Conservation (phyloP, 2,113 vertebrate genomes). For the Trachemys scripta region DNA sequence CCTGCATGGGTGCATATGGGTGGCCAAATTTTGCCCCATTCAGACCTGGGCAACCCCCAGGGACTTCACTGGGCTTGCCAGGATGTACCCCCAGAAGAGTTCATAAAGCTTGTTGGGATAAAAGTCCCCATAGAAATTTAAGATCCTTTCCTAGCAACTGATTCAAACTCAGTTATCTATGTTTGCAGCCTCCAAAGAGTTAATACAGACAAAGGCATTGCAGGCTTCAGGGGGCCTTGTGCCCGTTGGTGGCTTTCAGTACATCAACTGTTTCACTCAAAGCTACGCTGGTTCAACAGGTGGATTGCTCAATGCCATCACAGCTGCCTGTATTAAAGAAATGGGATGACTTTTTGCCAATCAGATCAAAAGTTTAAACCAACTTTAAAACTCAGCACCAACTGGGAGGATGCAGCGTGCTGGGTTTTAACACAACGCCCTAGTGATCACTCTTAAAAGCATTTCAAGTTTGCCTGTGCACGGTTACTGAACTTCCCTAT, state of each 20-base stretch:
- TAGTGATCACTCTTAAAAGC: not conserved
- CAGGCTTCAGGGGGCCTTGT: not conserved
- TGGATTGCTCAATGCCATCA: not conserved
- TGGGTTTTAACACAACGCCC: not conserved
- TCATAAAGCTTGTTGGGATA: not conserved
- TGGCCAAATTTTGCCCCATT: not conserved
- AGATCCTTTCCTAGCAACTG: slow-evolving; percentile 40
- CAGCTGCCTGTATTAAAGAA: not conserved
- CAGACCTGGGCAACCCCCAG: not conserved
- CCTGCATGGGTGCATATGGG: accelerated
- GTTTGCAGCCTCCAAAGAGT: not conserved
- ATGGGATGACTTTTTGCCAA: not conserved
- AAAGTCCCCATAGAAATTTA: not conserved
- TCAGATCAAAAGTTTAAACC: not conserved
- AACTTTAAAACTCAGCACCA: not conserved
- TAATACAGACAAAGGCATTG: not conserved
- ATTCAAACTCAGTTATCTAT: not conserved
- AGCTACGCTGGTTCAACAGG: not conserved
- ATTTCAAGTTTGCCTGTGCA: not conserved
- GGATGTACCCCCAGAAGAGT: not conserved
- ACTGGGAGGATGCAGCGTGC: not conserved
- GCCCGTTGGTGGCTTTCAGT: not conserved
- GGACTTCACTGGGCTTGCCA: not conserved
- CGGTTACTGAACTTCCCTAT: not conserved
- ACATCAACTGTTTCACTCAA: not conserved